Percentiles rank a stretch among this genome's conserved stretches.
Conservation (phyloP, 2,113 vertebrate genomes). For the Ammodytes marinus region DNA sequence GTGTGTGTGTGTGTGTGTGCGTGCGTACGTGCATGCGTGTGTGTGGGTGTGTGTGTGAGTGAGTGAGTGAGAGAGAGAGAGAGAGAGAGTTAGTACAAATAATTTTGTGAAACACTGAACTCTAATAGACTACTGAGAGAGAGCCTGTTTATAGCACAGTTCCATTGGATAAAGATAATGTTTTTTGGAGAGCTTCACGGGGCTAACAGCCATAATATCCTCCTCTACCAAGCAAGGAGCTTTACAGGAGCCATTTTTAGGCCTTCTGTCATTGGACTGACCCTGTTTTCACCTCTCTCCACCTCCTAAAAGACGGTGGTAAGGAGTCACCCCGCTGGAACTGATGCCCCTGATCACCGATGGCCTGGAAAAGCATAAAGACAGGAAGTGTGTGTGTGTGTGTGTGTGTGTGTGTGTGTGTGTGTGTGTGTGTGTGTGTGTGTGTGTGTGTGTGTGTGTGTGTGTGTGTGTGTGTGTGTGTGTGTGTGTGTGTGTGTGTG, state of each 20-base stretch:
- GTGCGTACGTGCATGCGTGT: no score
- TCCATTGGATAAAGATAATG: slow-evolving; percentile 65
- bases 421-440: no score
- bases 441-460: no score
- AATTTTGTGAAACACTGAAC: slow-evolving; percentile 54
- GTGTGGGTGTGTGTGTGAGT: no score
- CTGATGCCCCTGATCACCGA: slow-evolving; percentile 77
- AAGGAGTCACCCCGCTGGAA: slow-evolving; percentile 77
- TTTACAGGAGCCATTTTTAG: slow-evolving; percentile 45
- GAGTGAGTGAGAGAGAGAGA: background rate
- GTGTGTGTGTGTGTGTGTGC: no score
- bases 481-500: background rate
- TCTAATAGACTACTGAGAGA: slow-evolving; percentile 51
- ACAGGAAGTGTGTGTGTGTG: slow-evolving; percentile 25
- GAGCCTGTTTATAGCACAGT: slow-evolving; percentile 54
- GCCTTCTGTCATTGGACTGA: slow-evolving; percentile 62
- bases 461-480: no score
- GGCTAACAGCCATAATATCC: slow-evolving; percentile 25
- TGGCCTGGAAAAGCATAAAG: slow-evolving; percentile 81
- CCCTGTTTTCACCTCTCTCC: slow-evolving; percentile 60
- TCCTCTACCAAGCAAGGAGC: slow-evolving; percentile 23
- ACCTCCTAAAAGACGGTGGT: slow-evolving; percentile 51
- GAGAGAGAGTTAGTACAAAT: slow-evolving; percentile 31
- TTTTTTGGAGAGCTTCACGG: slow-evolving; percentile 64
- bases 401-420: no score